Percentiles rank a stretch among this genome's conserved stretches.
Conservation (phyloP, 2,888 invertebrate genomes). For the Calliphora vomitoria region DNA sequence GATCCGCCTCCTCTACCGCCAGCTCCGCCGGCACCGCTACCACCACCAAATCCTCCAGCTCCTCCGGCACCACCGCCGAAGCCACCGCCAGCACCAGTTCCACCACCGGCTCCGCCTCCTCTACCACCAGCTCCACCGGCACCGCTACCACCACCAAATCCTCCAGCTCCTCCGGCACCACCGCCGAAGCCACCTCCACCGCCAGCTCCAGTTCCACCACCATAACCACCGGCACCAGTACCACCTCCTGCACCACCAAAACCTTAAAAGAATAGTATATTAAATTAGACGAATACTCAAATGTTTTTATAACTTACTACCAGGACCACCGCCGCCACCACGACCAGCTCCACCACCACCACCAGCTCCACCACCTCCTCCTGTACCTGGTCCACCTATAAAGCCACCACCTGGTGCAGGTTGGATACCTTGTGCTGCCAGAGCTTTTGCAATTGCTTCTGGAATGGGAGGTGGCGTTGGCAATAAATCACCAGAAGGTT, state of each 20-base stretch:
- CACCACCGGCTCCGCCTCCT: conserved; percentile 61
- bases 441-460: conserved; percentile 87
- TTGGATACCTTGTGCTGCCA: conserved; percentile 85
- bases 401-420: conserved; percentile 85
- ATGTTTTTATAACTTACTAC: conserved; percentile 50
- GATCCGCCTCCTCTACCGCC: conserved; percentile 77
- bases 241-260: conserved; percentile 82
- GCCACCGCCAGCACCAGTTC: conserved; percentile 72
- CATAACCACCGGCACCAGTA: conserved; percentile 58
- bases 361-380: conserved; percentile 74
- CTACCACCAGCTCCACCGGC: conserved; percentile 78
- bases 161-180: conserved; percentile 77
- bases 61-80: conserved; percentile 61
- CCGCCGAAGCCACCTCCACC: conserved; percentile 72
- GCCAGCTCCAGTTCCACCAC: conserved; percentile 75
- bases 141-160: conserved; percentile 58
- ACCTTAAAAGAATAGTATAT: conserved; percentile 43
- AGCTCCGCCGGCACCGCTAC: conserved; percentile 12
- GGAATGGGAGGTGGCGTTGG: conserved; percentile 89
- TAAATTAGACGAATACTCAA: neutral
- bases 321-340: conserved; percentile 49
- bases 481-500: conserved; percentile 86
- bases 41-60: conserved; percentile 73
- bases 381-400: conserved; percentile 77
- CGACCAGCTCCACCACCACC: conserved; percentile 68